These are phyloP conservation scores for Mimas tiliae DNA, from an alignment of 2,888 invertebrate species.

Conservation along the genomic window DNA sequence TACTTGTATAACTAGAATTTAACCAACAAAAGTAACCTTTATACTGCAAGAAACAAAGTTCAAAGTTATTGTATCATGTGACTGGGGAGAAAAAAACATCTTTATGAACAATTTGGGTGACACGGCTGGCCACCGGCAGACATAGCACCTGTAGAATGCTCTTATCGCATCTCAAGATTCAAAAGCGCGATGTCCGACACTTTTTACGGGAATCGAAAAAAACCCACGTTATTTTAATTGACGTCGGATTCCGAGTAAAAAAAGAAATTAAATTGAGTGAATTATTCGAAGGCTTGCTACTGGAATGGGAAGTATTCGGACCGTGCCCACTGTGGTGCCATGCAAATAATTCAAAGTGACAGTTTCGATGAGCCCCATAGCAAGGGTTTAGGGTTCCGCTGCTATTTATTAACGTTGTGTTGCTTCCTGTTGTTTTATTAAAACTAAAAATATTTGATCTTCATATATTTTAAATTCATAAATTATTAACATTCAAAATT, in stretches of 20 bases:
- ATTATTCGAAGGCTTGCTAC: constrained; percentile 67
- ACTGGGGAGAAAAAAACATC: constrained; percentile 7
- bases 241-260: constrained; percentile 69
- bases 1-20: neutral
- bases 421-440: neutral
- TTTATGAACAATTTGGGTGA: constrained; percentile 55
- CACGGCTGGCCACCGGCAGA: constrained; percentile 71
- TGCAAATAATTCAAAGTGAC: constrained; percentile 76
- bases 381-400: constrained; percentile 37
- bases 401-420: constrained; percentile 3
- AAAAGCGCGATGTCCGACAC: constrained; percentile 68
- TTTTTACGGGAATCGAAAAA: constrained; percentile 64
- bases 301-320: constrained; percentile 73
- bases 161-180: constrained; percentile 78
- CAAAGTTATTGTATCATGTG: constrained; percentile 35
- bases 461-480: neutral
- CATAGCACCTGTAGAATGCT: constrained; percentile 77
- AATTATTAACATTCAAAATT: no score
- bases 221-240: constrained; percentile 79
- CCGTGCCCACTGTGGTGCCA: constrained; percentile 59
- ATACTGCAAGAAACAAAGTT: constrained; percentile 40
- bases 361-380: constrained; percentile 53
- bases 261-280: constrained; percentile 60
- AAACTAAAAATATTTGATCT: neutral
- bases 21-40: constrained; percentile 25